Conservation (phyloP, 1,140 invertebrate genomes). For the Cydia splendana region DNA sequence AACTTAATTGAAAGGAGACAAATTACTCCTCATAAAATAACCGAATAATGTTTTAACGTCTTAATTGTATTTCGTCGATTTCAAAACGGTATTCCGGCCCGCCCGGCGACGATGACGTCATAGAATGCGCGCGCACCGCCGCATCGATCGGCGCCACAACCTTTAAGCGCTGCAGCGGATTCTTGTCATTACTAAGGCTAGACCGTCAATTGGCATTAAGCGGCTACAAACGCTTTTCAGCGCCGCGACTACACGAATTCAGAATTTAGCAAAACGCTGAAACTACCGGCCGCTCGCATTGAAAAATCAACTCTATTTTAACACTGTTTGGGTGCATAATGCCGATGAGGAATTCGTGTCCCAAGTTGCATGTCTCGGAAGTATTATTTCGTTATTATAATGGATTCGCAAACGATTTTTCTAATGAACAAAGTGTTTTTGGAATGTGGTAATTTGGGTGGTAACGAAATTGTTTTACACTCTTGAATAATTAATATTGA, state of each 20-base stretch:
- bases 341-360: neutral
- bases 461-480: constrained; percentile 29
- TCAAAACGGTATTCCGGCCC: constrained; percentile 52
- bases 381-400: constrained; percentile 35
- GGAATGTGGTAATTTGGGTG: constrained; percentile 31
- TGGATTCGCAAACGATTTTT: constrained; percentile 38
- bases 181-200: constrained; percentile 37
- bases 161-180: constrained; percentile 62
- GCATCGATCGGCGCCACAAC: constrained; percentile 56
- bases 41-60: constrained; percentile 49
- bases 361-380: neutral
- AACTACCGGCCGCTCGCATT: constrained; percentile 34
- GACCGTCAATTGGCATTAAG: constrained; percentile 36
- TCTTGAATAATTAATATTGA: neutral
- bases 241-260: constrained; percentile 39
- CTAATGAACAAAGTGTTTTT: constrained; percentile 34
- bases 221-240: constrained; percentile 56
- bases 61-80: constrained; percentile 57
- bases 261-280: constrained; percentile 43
- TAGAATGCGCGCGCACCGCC: constrained; percentile 64
- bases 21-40: constrained; percentile 35
- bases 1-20: constrained; percentile 4
- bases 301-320: constrained; percentile 32
- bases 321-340: constrained; percentile 12
- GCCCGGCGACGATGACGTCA: constrained; percentile 70